A percentile compares a stretch with the other conserved stretches of the same genome.
These are phyloP conservation scores for Eupeodes corollae DNA, from an alignment of 1,140 invertebrate species.

Conservation along the genomic window DNA sequence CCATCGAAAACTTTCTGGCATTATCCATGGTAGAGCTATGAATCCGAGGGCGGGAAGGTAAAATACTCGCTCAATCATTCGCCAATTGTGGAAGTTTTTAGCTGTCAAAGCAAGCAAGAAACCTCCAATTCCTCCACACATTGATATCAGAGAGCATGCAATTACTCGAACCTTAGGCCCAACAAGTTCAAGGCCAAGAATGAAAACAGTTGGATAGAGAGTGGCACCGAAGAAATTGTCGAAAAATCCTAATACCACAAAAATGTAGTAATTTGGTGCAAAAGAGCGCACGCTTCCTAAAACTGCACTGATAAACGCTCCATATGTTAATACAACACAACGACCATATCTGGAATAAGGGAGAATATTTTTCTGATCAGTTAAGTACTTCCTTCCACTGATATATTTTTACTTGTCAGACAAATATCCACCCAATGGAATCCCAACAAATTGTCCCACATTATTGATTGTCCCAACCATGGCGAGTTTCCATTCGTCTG, in stretches of 20 bases:
- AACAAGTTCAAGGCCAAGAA: constrained; percentile 62
- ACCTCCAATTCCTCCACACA: constrained; percentile 59
- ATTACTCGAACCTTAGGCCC: constrained; percentile 61
- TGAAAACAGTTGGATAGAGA: constrained; percentile 49
- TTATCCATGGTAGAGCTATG: constrained; percentile 46
- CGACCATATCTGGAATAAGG: constrained; percentile 46
- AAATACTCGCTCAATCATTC: constrained; percentile 50
- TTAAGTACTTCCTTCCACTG: too few species aligned
- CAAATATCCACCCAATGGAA: constrained; percentile 53
- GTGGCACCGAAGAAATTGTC: constrained; percentile 49
- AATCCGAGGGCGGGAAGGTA: constrained; percentile 55
- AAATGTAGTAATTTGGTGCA: constrained; percentile 50
- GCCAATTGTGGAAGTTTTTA: constrained; percentile 59
- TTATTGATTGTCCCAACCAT: constrained; percentile 61
- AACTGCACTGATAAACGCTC: constrained; percentile 43
- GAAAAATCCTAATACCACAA: constrained; percentile 51
- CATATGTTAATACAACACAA: constrained; percentile 46
- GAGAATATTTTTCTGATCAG: too few species aligned
- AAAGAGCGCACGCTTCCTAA: constrained; percentile 54
- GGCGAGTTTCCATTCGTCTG: constrained; percentile 54
- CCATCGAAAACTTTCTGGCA: constrained; percentile 60
- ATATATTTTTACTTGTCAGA: constrained; percentile 46
- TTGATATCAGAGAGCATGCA: constrained; percentile 57
- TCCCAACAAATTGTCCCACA: constrained; percentile 55
- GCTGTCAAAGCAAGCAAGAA: constrained; percentile 53